Base-by-base conservation (phyloP, 2,797 vertebrate genomes). In the Anas acuta region DNA sequence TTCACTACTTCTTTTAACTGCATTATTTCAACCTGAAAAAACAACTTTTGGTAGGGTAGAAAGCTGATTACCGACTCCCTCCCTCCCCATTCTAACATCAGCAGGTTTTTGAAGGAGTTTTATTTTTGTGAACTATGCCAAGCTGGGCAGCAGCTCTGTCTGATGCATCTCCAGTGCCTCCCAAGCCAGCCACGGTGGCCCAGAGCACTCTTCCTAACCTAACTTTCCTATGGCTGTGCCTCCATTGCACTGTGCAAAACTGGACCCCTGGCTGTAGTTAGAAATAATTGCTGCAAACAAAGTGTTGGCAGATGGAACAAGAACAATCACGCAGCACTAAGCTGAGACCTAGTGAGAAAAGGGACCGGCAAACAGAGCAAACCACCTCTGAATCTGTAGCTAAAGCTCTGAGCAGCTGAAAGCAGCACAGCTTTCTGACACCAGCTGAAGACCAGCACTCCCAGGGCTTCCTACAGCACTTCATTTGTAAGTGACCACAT, bases 341-440 rank as follows among this genome's bases (percentile, higher is more conserved):
- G 30, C 79, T 33, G 37, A 49, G 58, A 17, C 30, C 47, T 41
- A 26, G 19, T 51, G 35, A n/a, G 49, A 41, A 64, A 23, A 22
- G 23, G 45, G 9, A 49, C 7, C 5, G 18, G 65, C 12, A 20
- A 70, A 23, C 41, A 51, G 8, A 41, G 39, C 47, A 80, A 51
- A 47, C 3, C 35, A n/a, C 17, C 5, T 49, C 60, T 70, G 61
- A 72, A 74, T n/a, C 56, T 0, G 0, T 1, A 45, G 41, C 43
- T 58, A 69, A 79, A 71, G 56, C 73, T 69, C 7, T 21, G 26
- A 53, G 60, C 0, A 1, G 14, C 66, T 71, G 28, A 76, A 21
- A 71, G 51, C 0, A 71, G 33, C 7, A 22, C 26, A 12, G 13
- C 20, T 18, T 5, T 74, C n/a, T 49, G 45, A 62, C 15, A 43